phyloP scores from a whole-genome alignment of 2,888 invertebrate genomes.

The Yponomeuta evonymella region DNA sequence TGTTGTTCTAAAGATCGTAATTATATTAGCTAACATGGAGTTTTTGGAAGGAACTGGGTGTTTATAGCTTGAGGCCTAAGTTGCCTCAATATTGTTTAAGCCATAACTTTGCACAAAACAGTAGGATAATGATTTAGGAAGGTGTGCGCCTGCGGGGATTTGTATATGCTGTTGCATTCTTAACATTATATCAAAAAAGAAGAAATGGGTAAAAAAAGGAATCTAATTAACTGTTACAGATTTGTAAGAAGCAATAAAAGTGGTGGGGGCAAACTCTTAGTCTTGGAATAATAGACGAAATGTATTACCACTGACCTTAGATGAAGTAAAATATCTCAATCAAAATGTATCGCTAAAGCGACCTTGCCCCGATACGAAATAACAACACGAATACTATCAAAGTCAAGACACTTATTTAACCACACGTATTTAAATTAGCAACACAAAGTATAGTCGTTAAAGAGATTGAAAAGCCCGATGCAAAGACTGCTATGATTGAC shows the following conservation, averaged over 20 bases:
- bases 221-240: too few species aligned
- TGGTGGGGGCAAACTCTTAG: too few species aligned
- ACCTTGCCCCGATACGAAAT: neutral
- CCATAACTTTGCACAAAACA: neutral
- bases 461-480: constrained; percentile 37
- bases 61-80: neutral
- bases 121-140: neutral
- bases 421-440: neutral
- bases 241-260: too few species aligned
- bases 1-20: neutral
- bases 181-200: neutral
- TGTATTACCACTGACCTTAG: neutral
- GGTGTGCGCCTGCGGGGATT: neutral
- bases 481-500: constrained; percentile 52
- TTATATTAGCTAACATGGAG: neutral
- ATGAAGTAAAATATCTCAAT: neutral
- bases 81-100: neutral
- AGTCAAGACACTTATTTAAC: neutral
- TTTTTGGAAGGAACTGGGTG: neutral
- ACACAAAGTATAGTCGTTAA: constrained; percentile 29
- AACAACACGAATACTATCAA: neutral
- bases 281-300: too few species aligned
- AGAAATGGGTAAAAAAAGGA: too few species aligned
- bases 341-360: neutral
- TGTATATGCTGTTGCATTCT: neutral